phyloP scores from a whole-genome alignment of 2,113 vertebrate species.

The Datnioides undecimradiatus region DNA sequence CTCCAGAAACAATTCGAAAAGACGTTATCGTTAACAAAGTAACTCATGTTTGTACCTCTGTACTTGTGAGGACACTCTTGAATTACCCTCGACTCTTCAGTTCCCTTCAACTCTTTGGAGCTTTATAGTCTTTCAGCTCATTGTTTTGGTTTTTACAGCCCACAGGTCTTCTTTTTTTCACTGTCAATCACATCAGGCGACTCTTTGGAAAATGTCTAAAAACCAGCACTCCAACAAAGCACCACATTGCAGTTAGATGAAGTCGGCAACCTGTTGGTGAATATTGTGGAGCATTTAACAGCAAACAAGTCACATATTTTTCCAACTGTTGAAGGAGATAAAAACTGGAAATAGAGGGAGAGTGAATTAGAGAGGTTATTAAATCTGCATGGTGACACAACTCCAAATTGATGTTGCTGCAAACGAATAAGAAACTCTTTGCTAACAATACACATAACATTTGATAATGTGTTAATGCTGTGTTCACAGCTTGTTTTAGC shows the following conservation, averaged over 20 bases:
- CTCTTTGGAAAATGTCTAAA: too few relatives aligned
- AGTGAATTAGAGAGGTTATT: too few relatives aligned
- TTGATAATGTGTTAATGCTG: not conserved
- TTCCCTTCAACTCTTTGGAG: not conserved
- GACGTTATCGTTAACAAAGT: constrained; percentile 11
- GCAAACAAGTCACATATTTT: not conserved
- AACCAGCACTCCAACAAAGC: not conserved
- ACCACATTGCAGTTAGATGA: not conserved
- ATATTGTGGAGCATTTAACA: not conserved
- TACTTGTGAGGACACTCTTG: constrained; percentile 5
- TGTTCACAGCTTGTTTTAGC: not conserved
- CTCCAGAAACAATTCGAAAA: constrained; percentile 31
- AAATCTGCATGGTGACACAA: too few relatives aligned
- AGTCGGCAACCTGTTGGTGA: not conserved
- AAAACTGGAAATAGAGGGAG: not conserved
- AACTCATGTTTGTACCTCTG: not conserved
- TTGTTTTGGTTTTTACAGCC: not conserved
- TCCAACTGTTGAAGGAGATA: not conserved
- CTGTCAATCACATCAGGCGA: not conserved
- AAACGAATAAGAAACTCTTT: not conserved
- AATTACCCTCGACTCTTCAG: not conserved
- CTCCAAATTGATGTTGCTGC: too few relatives aligned
- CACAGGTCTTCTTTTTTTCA: not conserved
- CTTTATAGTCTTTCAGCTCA: not conserved
- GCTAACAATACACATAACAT: not conserved